Conservation (phyloP, 2,888 invertebrate species). For the Anagyrus pseudococci region DNA sequence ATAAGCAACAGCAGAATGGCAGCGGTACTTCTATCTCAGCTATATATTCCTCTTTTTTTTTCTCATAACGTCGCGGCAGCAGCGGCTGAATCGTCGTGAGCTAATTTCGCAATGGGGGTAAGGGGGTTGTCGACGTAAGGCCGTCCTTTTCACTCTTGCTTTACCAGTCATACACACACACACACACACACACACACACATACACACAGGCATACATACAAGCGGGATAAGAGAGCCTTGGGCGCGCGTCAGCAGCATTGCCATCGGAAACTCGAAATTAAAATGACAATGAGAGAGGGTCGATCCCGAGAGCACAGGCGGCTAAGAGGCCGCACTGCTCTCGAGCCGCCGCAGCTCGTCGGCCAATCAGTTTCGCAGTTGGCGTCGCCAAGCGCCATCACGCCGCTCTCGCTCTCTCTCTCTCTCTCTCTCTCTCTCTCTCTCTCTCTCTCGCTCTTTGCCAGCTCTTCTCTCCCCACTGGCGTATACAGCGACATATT, state of each 20-base stretch:
- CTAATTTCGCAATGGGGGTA: too few relatives aligned
- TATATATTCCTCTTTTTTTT: too few relatives aligned
- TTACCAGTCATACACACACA: not conserved
- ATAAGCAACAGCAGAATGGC: too few relatives aligned
- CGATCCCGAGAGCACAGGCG: constrained; percentile 47
- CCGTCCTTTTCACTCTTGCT: not conserved
- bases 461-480: not conserved
- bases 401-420: constrained; percentile 41
- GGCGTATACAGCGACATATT: not conserved
- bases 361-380: constrained; percentile 55
- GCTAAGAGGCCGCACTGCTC: too few relatives aligned
- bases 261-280: constrained; percentile 56
- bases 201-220: too few relatives aligned
- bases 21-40: too few relatives aligned
- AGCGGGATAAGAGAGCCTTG: too few relatives aligned
- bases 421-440: constrained; percentile 6
- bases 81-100: too few relatives aligned
- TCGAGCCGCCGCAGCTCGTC: constrained; percentile 51
- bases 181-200: not conserved
- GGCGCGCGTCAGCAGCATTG: too few relatives aligned
- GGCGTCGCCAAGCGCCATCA: constrained; percentile 52
- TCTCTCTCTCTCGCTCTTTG: too few relatives aligned
- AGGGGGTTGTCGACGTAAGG: too few relatives aligned
- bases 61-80: too few relatives aligned
- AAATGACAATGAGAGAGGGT: constrained; percentile 60